Conservation (phyloP, 53 echinoderm and acorn worm genomes). For the Holothuria leucospilota region DNA sequence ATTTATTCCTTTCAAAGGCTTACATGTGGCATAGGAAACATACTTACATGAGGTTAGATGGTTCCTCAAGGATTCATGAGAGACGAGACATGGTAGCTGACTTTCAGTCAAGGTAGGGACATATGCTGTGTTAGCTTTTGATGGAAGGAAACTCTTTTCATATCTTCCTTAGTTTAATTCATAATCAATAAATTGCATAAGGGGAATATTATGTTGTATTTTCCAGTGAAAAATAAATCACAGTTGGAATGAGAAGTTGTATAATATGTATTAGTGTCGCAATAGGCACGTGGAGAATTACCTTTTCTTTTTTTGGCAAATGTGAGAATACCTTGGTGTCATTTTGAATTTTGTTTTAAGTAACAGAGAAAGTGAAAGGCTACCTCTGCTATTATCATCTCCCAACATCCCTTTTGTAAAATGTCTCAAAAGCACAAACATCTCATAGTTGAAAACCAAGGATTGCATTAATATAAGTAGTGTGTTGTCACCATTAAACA, state of each 20-base stretch:
- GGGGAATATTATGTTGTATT: not conserved
- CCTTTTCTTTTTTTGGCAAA: too few relatives aligned
- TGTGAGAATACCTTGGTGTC: too few relatives aligned
- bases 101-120: slow-evolving; percentile 84
- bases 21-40: slow-evolving; percentile 98
- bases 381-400: too few relatives aligned
- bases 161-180: not conserved
- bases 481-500: too few relatives aligned
- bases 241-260: not conserved
- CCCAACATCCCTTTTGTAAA: too few relatives aligned
- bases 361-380: too few relatives aligned
- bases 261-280: too few relatives aligned
- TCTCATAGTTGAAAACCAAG: too few relatives aligned
- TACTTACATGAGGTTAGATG: slow-evolving; percentile 98
- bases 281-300: too few relatives aligned
- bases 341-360: too few relatives aligned
- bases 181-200: not conserved
- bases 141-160: not conserved
- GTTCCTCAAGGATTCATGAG: slow-evolving; percentile 97
- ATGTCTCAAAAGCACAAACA: too few relatives aligned
- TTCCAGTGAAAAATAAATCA: not conserved
- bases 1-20: slow-evolving; percentile 58
- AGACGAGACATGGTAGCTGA: slow-evolving; percentile 98
- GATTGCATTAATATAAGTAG: too few relatives aligned
- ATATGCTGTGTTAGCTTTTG: not conserved